Evolutionary conservation across 2,888 invertebrate genomes (phyloP), one percentile per base, ranked within the genome.

Genomic region (Oeneis ivallda): DNA sequence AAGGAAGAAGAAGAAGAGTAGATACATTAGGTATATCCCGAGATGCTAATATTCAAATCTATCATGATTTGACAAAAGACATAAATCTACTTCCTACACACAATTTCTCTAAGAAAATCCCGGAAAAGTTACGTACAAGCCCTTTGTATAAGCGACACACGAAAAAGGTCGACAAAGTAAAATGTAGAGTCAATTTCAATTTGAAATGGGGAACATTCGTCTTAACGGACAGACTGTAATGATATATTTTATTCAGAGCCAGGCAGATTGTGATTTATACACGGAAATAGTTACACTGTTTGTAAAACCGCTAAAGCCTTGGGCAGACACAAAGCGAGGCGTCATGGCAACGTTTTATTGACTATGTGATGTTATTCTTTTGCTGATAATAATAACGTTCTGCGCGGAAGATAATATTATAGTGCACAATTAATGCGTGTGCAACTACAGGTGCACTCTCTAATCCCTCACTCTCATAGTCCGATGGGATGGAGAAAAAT

Each of bases 171-270:
- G 39, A 9, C 53, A 45, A 32, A 45, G 15, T 58, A 26, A 45
- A 58, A 58, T 58, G 58, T 58, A 45, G 43, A 58, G 26, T 58
- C 58, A 47, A 58, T 47, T 45, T 58, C 58, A 58, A 45, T 58
- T 43, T 45, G 34, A 58, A 15, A 45, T 58, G 17, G 45, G 58
- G 10, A 45, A 58, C 43, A 58, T 47, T 58, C 45, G 45, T 32
- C 34, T 45, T 58, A 58, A 15, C 41, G 34, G 58, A 56, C 56
- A 41, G 56, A 19, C 19, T 41, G 19, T 57, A 26, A n/a, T n/a
- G n/a, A 26, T 26, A 58, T 32, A 58, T 45, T 45, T 45, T 58
- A 58, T 58, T 45, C 45, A 45, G 45, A 43, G 4, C 15, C 34
- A n/a, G 34, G 32, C 58, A 58, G 15, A 26, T 26, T 58, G 45